phyloP scores from a whole-genome alignment of 2,888 invertebrate species.

The Blastobasis adustella region DNA sequence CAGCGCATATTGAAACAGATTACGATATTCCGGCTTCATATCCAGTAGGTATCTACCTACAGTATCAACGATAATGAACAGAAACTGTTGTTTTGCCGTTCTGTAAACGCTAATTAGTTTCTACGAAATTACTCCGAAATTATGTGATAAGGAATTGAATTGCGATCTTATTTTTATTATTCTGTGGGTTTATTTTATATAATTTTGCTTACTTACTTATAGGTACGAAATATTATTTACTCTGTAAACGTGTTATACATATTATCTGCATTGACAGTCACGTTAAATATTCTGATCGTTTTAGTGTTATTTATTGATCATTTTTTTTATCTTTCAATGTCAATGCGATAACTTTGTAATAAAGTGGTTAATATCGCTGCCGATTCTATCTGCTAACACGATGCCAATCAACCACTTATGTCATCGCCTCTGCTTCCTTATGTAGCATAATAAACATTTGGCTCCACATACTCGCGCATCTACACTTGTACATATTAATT shows the following conservation, averaged over 20 bases:
- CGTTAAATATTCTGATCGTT: slow-evolving; percentile 4
- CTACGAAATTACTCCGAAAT: too few species aligned
- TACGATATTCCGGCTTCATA: not conserved
- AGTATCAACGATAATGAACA: not conserved
- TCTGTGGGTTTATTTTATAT: too few species aligned
- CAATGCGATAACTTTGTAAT: slow-evolving; percentile 29
- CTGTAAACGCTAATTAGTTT: too few species aligned
- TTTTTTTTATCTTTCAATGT: slow-evolving; percentile 44
- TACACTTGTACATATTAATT: too few species aligned
- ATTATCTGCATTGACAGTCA: too few species aligned
- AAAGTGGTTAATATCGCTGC: not conserved
- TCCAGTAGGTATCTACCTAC: not conserved
- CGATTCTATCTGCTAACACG: not conserved
- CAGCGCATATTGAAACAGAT: not conserved
- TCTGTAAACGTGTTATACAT: too few species aligned
- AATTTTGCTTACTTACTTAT: too few species aligned
- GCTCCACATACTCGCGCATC: too few species aligned
- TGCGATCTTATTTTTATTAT: too few species aligned
- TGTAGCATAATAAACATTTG: slow-evolving; percentile 8
- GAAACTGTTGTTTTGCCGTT: too few species aligned
- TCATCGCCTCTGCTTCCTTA: slow-evolving; percentile 17
- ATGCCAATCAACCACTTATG: slow-evolving; percentile 7
- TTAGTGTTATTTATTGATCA: slow-evolving; percentile 36
- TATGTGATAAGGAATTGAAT: too few species aligned
- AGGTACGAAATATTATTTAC: too few species aligned